phyloP scores from a whole-genome alignment of 2,888 invertebrate species.

The Spicauda simplicius region DNA sequence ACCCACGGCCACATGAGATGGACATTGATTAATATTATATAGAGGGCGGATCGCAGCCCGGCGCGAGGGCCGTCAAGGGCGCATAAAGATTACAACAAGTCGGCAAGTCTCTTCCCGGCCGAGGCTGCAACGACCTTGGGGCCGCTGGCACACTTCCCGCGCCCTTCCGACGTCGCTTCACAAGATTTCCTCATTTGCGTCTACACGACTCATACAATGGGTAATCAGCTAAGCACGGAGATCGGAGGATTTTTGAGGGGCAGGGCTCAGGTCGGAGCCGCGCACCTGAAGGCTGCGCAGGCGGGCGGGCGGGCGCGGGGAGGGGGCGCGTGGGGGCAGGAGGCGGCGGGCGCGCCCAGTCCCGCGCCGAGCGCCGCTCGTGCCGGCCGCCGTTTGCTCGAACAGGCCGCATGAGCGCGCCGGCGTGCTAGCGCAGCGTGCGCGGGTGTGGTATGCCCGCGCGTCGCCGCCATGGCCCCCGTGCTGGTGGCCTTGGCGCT shows the following conservation, averaged over 20 bases:
- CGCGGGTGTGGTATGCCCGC: conserved; percentile 84
- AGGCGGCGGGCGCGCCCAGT: conserved; percentile 64
- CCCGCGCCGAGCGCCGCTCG: conserved; percentile 78
- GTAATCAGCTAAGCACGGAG: conserved; percentile 39
- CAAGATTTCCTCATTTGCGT: conserved; percentile 38
- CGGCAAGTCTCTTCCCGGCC: conserved; percentile 50
- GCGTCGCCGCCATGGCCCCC: conserved; percentile 79
- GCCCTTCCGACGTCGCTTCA: conserved; percentile 45
- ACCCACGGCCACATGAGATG: conserved; percentile 23
- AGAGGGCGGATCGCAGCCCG: conserved; percentile 12
- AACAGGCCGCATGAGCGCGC: conserved; percentile 77
- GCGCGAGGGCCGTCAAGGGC: conserved; percentile 57
- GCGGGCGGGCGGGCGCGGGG: conserved; percentile 50
- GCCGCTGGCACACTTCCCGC: conserved; percentile 60
- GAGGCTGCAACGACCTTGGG: conserved; percentile 70
- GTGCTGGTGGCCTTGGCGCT: conserved; percentile 78
- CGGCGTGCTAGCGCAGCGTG: conserved; percentile 81
- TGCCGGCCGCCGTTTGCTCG: conserved; percentile 66
- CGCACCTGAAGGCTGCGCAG: conserved; percentile 67
- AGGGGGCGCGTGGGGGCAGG: conserved; percentile 47
- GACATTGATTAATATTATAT: conserved; percentile 38
- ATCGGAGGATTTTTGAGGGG: conserved; percentile 51
- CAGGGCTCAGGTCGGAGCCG: conserved; percentile 54
- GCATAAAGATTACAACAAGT: conserved; percentile 52
- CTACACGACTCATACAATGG: conserved; percentile 41